Evolutionary conservation across 2,888 invertebrate species (phyloP), one percentile per base, ranked within the genome.

Genomic region (Parochlus steinenii): DNA sequence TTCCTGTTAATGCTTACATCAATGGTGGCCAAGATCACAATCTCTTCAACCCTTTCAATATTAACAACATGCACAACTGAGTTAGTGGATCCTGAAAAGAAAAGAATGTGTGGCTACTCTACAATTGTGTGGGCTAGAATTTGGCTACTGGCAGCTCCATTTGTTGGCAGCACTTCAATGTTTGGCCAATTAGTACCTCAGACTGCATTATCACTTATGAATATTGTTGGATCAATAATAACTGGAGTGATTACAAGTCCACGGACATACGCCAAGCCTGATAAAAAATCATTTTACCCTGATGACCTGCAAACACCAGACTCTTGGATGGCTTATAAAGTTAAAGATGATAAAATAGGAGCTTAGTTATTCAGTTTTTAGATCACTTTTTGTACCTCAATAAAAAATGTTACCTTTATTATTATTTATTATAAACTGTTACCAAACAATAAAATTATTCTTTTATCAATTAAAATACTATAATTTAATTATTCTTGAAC

Each of bases 11-110:
- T 61, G 59, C 38, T 51, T 27, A 50, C 56, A 4, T 54, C 60
- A 7, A 61, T 61, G 61, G 43, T 58, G 10, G 60, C 59, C 5
- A 61, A 61, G 43, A 49, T 54, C 22, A 57, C 60, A 14, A 61
- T 61, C 22, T 59, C 58, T 22, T 52, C 53, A 3, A 54, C 58
- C 2, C 48, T 61, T 4, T 50, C 56, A 38, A 55, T 61, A 38
- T 46, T 61, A 18, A 58, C 58, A 11, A 60, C 59, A 7, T 54
- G 60, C 43, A 60, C 59, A 5, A 54, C 54, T 8, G 61, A 61
- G 40, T 39, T 61, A 23, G 59, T 61, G 3, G 48, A 48, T 22
- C 49, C 47, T 3, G 56, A 57, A 6, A 56, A 55, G 26, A 54
- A 52, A 37, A 56, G 53, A 39, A 54, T 58, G 19, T 52, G 54